A percentile compares a stretch with the other conserved stretches of the same genome.
Evolutionary conservation across 2,113 vertebrate species (phyloP).

Genomic region (Lepus timidus): DNA sequence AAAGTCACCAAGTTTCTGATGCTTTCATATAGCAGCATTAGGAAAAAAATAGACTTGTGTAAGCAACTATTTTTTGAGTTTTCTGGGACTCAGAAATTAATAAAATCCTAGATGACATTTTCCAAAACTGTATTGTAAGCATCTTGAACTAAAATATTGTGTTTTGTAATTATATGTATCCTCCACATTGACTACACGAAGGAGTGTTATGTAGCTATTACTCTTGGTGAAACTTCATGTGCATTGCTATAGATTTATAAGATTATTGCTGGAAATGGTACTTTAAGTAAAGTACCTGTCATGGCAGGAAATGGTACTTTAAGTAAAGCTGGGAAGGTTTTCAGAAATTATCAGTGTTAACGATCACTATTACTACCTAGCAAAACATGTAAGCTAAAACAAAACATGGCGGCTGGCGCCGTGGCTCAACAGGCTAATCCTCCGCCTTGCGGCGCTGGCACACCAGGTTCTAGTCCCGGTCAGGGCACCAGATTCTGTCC

Average conservation of each 20-base stretch:
- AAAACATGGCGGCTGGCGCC: background rate
- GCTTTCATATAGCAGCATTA: background rate
- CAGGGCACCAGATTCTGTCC: too few species aligned
- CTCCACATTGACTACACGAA: background rate
- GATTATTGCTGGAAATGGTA: background rate
- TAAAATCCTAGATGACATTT: slow-evolving; percentile 25
- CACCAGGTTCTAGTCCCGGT: too few species aligned
- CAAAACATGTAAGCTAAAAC: slow-evolving; percentile 27
- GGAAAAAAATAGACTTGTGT: background rate
- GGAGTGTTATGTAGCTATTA: background rate
- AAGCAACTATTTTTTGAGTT: background rate
- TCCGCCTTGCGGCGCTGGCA: too few species aligned
- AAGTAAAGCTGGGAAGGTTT: slow-evolving; percentile 56
- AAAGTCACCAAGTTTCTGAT: background rate
- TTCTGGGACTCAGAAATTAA: slow-evolving; percentile 7
- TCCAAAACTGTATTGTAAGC: background rate
- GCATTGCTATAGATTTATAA: background rate
- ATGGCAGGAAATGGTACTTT: background rate
- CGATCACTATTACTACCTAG: slow-evolving; percentile 5
- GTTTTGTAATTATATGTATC: background rate
- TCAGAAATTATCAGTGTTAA: slow-evolving; percentile 63
- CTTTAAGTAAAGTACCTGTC: too few species aligned
- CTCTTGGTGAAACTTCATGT: background rate
- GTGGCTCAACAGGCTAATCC: too few species aligned
- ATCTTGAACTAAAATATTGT: slow-evolving; percentile 45